Conservation (phyloP, 2,888 invertebrate species). For the Isotomurus palustris region DNA sequence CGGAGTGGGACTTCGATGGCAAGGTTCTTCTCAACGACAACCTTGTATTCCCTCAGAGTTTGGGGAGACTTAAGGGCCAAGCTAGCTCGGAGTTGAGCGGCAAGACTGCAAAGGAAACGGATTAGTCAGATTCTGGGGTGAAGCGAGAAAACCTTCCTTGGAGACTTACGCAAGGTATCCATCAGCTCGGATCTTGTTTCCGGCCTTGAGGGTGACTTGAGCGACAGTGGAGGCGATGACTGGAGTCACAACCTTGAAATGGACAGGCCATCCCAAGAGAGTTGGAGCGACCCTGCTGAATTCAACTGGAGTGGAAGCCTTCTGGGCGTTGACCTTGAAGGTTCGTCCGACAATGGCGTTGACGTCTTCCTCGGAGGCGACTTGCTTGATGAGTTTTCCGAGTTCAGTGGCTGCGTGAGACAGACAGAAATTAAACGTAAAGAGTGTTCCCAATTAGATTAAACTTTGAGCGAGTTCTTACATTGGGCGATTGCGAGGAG, state of each 20-base stretch:
- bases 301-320: not conserved
- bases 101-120: not conserved
- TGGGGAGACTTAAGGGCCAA: constrained; percentile 10
- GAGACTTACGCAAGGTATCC: constrained; percentile 9
- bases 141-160: not conserved
- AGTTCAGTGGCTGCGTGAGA: not conserved
- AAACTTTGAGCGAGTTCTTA: not conserved
- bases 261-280: constrained; percentile 11
- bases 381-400: no score
- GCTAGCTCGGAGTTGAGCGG: not conserved
- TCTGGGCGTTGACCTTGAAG: constrained; percentile 5
- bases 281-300: constrained; percentile 9
- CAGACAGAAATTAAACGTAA: not conserved
- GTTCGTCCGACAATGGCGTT: not conserved
- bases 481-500: no score
- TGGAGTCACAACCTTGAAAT: constrained; percentile 1
- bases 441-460: not conserved
- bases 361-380: not conserved
- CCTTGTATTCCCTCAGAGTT: not conserved
- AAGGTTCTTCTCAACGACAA: not conserved
- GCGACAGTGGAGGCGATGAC: constrained; percentile 6
- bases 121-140: not conserved
- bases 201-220: not conserved
- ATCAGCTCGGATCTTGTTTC: constrained; percentile 9
- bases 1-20: constrained; percentile 11